Percentiles rank a stretch among this genome's conserved stretches.
Evolutionary conservation across 2,113 vertebrate species (phyloP).

Genomic region (Nibea coibor): DNA sequence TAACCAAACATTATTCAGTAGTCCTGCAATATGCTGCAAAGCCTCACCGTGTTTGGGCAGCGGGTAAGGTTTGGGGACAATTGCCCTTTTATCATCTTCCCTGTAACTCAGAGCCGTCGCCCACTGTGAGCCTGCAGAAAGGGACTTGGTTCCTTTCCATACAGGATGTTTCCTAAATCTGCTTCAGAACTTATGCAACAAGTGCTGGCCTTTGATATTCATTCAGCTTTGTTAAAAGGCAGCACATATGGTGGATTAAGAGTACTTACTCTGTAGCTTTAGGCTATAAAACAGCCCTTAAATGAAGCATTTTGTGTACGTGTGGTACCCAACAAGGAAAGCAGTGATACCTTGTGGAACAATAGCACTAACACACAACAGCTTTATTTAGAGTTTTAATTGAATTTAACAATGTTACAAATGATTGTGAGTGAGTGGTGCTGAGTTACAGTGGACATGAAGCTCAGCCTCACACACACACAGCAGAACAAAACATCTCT

Average conservation of each 20-base stretch:
- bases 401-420: background rate
- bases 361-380: too few species aligned
- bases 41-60: constrained; percentile 35
- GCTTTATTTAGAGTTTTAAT: background rate
- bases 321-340: background rate
- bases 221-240: background rate
- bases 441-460: background rate
- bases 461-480: constrained; percentile 10
- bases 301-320: background rate
- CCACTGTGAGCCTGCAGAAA: constrained; percentile 49
- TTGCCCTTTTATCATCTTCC: constrained; percentile 63
- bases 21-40: constrained; percentile 38
- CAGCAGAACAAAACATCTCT: constrained; percentile 36
- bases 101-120: constrained; percentile 40
- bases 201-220: constrained; percentile 44
- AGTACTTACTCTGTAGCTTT: background rate
- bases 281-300: background rate
- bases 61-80: constrained; percentile 57
- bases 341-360: background rate
- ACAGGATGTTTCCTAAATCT: constrained; percentile 57
- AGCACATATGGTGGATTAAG: background rate
- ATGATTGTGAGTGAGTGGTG: background rate
- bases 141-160: constrained; percentile 35
- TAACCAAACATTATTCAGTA: constrained; percentile 46
- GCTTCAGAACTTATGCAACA: constrained; percentile 57